These are phyloP conservation scores for Willisornis vidua DNA, from an alignment of 2,113 vertebrate genomes.

Conservation along the genomic window DNA sequence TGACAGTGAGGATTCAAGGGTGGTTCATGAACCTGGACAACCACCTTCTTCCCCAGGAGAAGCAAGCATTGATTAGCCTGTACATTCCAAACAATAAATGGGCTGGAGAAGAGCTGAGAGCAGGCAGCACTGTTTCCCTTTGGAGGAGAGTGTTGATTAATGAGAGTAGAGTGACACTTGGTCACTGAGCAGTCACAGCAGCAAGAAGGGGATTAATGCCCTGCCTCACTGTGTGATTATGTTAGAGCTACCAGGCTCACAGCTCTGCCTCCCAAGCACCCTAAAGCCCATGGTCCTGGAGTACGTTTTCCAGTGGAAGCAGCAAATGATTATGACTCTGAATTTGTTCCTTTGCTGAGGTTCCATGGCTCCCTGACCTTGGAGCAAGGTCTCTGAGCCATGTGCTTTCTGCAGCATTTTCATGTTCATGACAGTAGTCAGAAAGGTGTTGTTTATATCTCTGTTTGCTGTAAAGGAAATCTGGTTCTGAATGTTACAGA, in stretches of 20 bases:
- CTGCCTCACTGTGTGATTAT: not conserved
- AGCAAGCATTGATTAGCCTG: not conserved
- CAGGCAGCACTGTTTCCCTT: not conserved
- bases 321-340: not conserved
- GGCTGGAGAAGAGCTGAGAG: conserved; percentile 21
- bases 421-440: not conserved
- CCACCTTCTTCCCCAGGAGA: conserved; percentile 47
- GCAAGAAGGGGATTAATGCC: not conserved
- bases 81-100: not conserved
- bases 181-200: not conserved
- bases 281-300: not conserved
- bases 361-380: not conserved
- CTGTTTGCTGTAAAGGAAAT: not conserved
- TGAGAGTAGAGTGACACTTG: not conserved
- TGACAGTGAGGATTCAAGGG: conserved; percentile 38
- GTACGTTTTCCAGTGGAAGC: not conserved
- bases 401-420: not conserved
- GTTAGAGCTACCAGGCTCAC: not conserved
- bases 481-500: not conserved
- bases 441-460: conserved; percentile 2
- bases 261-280: not conserved
- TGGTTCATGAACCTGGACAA: conserved; percentile 2
- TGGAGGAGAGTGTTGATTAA: not conserved
- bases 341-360: conserved; percentile 18
- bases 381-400: not conserved